Evolutionary conservation across 1,140 invertebrate genomes (phyloP).

Genomic region (Agrilus planipennis): DNA sequence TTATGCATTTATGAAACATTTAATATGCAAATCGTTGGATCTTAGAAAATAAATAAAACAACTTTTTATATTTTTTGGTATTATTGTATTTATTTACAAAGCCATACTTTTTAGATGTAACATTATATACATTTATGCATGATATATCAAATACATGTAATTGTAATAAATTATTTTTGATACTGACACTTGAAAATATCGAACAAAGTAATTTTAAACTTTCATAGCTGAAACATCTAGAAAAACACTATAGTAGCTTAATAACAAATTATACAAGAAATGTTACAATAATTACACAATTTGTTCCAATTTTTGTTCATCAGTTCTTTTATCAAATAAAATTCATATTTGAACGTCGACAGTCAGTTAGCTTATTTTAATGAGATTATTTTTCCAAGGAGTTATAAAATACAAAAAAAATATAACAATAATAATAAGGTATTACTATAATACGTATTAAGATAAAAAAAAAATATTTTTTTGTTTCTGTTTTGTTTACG

Average conservation of each 20-base stretch:
- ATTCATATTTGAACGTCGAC: background rate
- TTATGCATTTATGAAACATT: too few relatives aligned
- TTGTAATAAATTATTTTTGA: conserved; percentile 4
- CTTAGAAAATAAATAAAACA: too few relatives aligned
- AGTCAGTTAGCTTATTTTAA: background rate
- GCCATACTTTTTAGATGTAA: conserved; percentile 5
- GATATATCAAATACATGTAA: conserved; percentile 7
- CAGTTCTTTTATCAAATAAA: conserved; percentile 3
- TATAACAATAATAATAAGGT: background rate
- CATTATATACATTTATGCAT: conserved; percentile 7
- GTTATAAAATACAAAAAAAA: background rate
- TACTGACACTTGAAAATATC: conserved; percentile 4
- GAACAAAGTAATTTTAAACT: conserved; percentile 4
- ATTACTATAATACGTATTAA: background rate
- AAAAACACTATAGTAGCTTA: conserved; percentile 4
- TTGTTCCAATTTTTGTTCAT: conserved; percentile 1
- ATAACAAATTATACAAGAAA: conserved; percentile 8
- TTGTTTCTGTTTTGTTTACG: too few relatives aligned
- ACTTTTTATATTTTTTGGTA: too few relatives aligned
- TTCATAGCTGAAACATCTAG: conserved; percentile 3
- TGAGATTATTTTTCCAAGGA: background rate
- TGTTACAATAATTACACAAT: conserved; percentile 6
- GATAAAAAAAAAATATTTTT: background rate
- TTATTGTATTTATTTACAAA: conserved; percentile 9
- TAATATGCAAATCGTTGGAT: too few relatives aligned